Evolutionary conservation across 2,888 invertebrate species (phyloP), one percentile per base, ranked within the genome.

Genomic region (Caenorhabditis afra): DNA sequence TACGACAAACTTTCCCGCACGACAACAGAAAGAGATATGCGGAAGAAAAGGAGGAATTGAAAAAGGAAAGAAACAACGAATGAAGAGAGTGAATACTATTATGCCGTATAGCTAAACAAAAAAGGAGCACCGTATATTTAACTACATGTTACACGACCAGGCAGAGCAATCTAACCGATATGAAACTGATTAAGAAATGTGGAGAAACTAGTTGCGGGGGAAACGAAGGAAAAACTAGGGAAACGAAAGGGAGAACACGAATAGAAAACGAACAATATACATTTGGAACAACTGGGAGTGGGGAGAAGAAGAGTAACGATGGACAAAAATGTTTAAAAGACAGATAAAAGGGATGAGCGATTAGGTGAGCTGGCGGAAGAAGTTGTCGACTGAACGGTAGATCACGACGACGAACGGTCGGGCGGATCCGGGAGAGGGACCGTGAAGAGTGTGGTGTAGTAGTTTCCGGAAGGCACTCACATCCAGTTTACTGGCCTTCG

Each of bases 361-460:
- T 44, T 61, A 77, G 29, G 70, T 66, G 14, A 77, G 47, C 58
- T 53, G 47, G 20, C 78, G 78, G 37, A 20, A 67, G 41, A 73
- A 79, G 41, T 73, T 71, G 45, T 79, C 67, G 0, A 41, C n/a
- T 3, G 47, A 14, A 1, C 67, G 35, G 50, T 73, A 79, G 20
- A 77, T 37, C 10, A 71, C 12, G 11, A 64, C 29, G 14, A 47
- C 70, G 4, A 45, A 12, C 45, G 49, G 53, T 8, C 20, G 39
- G 39, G 22, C 47, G 22, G 53, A 47, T 14, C 45, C 55, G 16
- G 47, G 45, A 12, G 53, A 20, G 0, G 8, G 16, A 7, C 53
- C 45, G 41, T 62, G 41, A 16, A 68, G 47, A 23, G 35, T 77
- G 8, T 23, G 8, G 10, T 50, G 44, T 0, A 73, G 58, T 47